These are phyloP conservation scores for Selene dorsalis DNA, from an alignment of 2,797 vertebrate genomes.

Conservation along the genomic window DNA sequence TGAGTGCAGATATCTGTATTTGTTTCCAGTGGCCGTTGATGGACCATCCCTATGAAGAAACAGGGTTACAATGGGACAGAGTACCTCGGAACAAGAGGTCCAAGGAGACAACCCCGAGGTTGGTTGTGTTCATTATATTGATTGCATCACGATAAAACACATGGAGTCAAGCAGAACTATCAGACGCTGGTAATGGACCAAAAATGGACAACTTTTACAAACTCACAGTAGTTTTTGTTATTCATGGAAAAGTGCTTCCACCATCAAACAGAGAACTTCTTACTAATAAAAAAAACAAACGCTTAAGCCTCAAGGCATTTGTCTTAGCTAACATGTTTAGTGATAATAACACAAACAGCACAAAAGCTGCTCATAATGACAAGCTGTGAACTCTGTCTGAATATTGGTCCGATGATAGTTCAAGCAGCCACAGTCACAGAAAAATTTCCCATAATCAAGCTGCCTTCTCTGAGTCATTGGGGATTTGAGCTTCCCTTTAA, in stretches of 20 bases:
- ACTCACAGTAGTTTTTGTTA: too few relatives aligned
- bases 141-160: constrained; percentile 13
- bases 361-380: background rate
- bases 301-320: too few relatives aligned
- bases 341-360: background rate
- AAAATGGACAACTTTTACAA: too few relatives aligned
- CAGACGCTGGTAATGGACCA: background rate
- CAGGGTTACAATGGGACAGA: constrained; percentile 86
- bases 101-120: constrained; percentile 75
- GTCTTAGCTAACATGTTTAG: background rate
- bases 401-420: background rate
- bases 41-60: constrained; percentile 84
- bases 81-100: constrained; percentile 83
- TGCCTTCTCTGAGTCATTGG: background rate
- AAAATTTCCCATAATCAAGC: background rate
- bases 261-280: background rate
- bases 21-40: constrained; percentile 82
- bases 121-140: constrained; percentile 45
- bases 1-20: constrained; percentile 39
- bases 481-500: constrained; percentile 3
- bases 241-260: background rate
- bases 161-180: background rate
- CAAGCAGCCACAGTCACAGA: background rate
- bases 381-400: too few relatives aligned
- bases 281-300: background rate